Percentiles rank a stretch among this genome's conserved stretches.
Conservation (phyloP, 2,797 vertebrate species). For the Sphenodon punctatus region DNA sequence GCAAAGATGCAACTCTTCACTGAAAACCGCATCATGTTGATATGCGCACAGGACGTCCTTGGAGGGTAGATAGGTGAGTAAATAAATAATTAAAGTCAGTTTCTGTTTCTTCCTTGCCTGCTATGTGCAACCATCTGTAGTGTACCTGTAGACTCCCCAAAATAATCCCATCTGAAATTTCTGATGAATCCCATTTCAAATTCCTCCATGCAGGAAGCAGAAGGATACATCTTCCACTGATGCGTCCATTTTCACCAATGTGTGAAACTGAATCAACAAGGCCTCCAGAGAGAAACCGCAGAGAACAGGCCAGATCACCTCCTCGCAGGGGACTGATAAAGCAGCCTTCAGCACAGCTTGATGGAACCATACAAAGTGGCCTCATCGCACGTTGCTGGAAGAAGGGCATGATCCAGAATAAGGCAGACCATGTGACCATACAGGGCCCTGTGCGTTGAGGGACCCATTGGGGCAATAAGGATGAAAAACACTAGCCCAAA, state of each 20-base stretch:
- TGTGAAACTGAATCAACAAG: background rate
- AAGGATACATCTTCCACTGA: background rate
- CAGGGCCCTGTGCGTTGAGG: too few species aligned
- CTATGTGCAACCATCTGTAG: background rate
- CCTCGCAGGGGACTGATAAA: background rate
- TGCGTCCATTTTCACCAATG: background rate
- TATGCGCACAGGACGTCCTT: accelerated
- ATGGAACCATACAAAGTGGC: background rate
- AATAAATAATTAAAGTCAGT: too few species aligned
- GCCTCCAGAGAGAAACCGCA: background rate
- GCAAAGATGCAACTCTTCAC: too few species aligned
- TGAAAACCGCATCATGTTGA: background rate
- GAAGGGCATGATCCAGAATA: too few species aligned
- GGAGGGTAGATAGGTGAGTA: too few species aligned
- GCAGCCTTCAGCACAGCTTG: background rate
- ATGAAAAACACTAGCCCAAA: background rate
- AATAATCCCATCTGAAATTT: conserved; percentile 13
- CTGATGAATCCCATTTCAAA: background rate
- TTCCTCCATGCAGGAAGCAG: background rate
- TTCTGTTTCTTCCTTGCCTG: too few species aligned
- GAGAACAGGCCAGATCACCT: background rate
- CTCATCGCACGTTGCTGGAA: background rate
- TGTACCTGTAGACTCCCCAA: too few species aligned
- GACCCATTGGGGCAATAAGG: too few species aligned
- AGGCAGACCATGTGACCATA: too few species aligned